Base-by-base conservation (phyloP, 2,888 invertebrate genomes). In the Apamea epomidion region DNA sequence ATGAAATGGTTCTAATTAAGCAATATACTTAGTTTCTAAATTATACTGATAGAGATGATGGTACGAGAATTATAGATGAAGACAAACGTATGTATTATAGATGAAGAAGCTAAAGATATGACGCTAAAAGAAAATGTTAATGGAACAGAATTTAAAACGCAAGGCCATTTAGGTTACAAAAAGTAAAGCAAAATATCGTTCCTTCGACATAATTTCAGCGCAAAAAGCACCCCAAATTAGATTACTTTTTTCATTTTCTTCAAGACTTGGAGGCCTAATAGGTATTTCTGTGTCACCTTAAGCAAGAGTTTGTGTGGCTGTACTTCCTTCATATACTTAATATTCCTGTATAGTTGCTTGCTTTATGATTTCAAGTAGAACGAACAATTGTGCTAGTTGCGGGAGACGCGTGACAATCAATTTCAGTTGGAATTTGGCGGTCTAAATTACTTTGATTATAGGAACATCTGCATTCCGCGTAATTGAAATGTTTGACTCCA, bases 381-480 rank as follows among this genome's bases (percentile, higher is more conserved):
- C 42, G 10, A 77, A 32, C 78, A 80, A 80, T 81, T 81, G 68
- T 74, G 78, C 67, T 80, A 71, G 79, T 77, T 75, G 69, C 45
- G 32, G 58, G 29, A 65, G 58, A 70, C 51, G 62, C 82, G 69
- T 78, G 69, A 88, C 79, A 88, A 80, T 84, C 67, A 76, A 70
- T 74, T 77, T 32, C 67, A 80, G 42, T 79, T 81, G 64, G 54
- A 82, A 87, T 75, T 80, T 74, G 64, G 70, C 60, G 64, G n/a
- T 80, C 74, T 74, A 76, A 81, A 77, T 78, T 58, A 71, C 37
- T 76, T 78, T 74, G 73, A 81, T 86, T 87, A 81, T 88, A 80
- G 54, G 32, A 77, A 32, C 67, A 29, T 37, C 45, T 68, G 60
- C 72, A 80, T 81, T 78, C 51, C 25, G 45, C 65, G 64, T 80